phyloP scores from a whole-genome alignment of 2,113 vertebrate genomes.

The Anhinga anhinga region DNA sequence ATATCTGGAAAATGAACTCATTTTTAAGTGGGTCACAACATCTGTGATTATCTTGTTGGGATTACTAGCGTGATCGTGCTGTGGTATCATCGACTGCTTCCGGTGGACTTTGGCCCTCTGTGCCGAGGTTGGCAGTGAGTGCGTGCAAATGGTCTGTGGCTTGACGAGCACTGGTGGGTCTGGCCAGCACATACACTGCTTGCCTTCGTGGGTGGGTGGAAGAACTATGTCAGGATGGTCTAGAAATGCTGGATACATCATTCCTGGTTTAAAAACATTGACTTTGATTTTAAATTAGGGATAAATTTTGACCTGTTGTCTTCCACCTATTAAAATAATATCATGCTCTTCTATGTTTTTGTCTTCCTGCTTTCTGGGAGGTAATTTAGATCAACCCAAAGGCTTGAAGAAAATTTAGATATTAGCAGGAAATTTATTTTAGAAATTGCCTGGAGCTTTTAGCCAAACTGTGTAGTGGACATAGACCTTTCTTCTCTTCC shows the following conservation, averaged over 20 bases:
- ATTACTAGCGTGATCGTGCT: conserved; percentile 51
- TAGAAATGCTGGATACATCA: not conserved
- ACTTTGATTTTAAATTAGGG: not conserved
- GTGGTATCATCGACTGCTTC: conserved; percentile 19
- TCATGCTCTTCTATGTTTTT: not conserved
- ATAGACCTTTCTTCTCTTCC: not conserved
- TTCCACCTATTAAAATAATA: not conserved
- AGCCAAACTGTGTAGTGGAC: not conserved
- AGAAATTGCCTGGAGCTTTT: not conserved
- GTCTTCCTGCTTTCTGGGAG: not conserved
- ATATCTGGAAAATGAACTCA: conserved; percentile 66
- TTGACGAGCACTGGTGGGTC: not conserved
- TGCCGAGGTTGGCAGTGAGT: not conserved
- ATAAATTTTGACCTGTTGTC: not conserved
- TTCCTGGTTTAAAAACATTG: not conserved
- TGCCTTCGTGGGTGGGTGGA: not conserved
- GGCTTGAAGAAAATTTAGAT: not conserved
- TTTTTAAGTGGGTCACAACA: conserved; percentile 74
- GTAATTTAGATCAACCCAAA: not conserved
- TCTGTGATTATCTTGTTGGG: conserved; percentile 69
- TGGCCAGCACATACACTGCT: not conserved
- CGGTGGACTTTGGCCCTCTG: conserved; percentile 2
- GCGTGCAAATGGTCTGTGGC: not conserved
- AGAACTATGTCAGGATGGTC: not conserved
- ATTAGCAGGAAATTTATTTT: not conserved